phyloP scores from a whole-genome alignment of 35 echinoderm and acorn worm species.

The Apostichopus californicus region DNA sequence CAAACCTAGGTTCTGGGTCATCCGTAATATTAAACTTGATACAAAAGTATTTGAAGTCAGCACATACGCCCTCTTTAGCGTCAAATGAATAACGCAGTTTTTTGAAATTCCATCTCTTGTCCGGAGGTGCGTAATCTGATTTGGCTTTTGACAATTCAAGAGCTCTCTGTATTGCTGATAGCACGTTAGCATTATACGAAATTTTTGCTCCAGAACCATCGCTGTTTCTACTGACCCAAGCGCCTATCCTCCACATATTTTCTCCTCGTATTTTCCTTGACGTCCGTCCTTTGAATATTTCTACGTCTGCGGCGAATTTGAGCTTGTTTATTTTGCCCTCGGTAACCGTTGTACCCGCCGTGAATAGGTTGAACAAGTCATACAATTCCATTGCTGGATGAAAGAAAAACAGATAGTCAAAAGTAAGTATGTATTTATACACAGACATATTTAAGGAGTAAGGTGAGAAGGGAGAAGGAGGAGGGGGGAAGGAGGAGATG shows the following conservation, averaged over 20 bases:
- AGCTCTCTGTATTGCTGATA: neutral
- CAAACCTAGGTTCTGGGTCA: neutral
- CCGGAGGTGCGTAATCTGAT: neutral
- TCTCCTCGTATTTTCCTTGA: neutral
- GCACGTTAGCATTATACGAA: neutral
- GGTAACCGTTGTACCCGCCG: neutral
- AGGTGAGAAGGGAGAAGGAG: neutral
- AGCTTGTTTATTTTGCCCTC: neutral
- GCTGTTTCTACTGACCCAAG: no score
- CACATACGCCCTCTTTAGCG: neutral
- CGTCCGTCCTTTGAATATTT: neutral
- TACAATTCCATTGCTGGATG: neutral
- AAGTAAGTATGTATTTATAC: no score
- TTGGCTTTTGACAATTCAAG: neutral
- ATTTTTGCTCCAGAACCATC: slow-evolving; percentile 26
- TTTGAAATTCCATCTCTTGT: neutral
- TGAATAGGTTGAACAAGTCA: no score
- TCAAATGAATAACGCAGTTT: neutral
- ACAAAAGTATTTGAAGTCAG: slow-evolving; percentile 28
- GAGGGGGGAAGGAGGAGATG: neutral
- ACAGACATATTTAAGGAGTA: neutral
- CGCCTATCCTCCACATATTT: no score
- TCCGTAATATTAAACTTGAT: slow-evolving; percentile 22
- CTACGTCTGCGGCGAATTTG: no score
- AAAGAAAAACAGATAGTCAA: neutral